These are phyloP conservation scores for Sturnus vulgaris DNA, from an alignment of 2,113 vertebrate genomes.

Conservation along the genomic window DNA sequence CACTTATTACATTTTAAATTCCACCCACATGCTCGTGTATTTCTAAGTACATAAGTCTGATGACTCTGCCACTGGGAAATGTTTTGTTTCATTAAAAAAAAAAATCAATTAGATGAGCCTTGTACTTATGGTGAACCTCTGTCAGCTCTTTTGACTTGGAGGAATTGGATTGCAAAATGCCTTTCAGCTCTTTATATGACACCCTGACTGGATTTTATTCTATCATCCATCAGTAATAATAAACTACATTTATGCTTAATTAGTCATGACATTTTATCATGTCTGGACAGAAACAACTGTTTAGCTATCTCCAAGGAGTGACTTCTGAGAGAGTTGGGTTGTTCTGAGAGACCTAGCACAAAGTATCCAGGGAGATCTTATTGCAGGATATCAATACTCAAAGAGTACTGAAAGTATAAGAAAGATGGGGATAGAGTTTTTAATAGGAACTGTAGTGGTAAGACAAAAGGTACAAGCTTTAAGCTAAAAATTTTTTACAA, in stretches of 20 bases:
- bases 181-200: neutral
- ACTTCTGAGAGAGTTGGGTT: neutral
- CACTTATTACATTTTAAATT: neutral
- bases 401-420: neutral
- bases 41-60: neutral
- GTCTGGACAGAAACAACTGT: neutral
- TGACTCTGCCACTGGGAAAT: neutral
- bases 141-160: neutral
- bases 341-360: neutral
- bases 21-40: neutral
- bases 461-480: accelerated
- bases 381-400: neutral
- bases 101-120: neutral
- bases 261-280: neutral
- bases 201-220: neutral
- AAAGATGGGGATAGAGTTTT: neutral
- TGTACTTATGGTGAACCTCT: neutral
- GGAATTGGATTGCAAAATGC: neutral
- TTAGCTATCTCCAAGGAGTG: neutral
- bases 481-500: neutral
- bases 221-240: neutral
- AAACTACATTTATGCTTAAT: neutral
- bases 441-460: neutral
- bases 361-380: neutral
- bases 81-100: neutral